phyloP scores from a whole-genome alignment of 2,888 invertebrate species.

The Peribatodes rhomboidaria region DNA sequence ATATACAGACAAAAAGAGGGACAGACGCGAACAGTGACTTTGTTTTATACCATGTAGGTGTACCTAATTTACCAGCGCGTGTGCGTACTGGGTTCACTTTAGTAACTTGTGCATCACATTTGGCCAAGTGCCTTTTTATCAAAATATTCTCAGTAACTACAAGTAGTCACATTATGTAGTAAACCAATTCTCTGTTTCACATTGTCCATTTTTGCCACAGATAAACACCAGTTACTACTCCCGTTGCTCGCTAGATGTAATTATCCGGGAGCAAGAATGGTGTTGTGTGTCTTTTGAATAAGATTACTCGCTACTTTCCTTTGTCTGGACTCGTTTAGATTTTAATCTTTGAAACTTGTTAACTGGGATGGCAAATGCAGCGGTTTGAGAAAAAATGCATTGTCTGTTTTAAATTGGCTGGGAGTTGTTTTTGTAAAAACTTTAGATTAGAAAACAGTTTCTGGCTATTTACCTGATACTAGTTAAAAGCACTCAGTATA shows the following conservation, averaged over 20 bases:
- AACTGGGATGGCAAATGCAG: slow-evolving; percentile 23
- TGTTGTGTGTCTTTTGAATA: slow-evolving; percentile 38
- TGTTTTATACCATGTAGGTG: no score
- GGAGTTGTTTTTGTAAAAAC: not conserved
- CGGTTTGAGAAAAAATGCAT: slow-evolving; percentile 17
- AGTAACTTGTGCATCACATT: no score
- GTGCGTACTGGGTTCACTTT: no score
- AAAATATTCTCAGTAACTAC: not conserved
- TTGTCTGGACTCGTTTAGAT: slow-evolving; percentile 40
- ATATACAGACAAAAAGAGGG: no score
- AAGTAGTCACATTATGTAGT: not conserved
- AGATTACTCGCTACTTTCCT: slow-evolving; percentile 31
- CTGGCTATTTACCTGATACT: no score
- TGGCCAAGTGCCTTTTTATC: no score
- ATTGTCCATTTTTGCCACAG: slow-evolving; percentile 9
- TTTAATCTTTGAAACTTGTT: slow-evolving; percentile 38
- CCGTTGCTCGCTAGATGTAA: slow-evolving; percentile 30
- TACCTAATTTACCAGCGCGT: no score
- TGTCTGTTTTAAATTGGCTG: slow-evolving; percentile 15
- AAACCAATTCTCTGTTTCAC: slow-evolving; percentile 1
- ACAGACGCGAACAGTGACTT: no score
- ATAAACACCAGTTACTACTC: slow-evolving; percentile 10
- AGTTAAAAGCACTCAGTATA: no score
- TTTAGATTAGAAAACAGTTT: not conserved
- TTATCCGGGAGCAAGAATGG: slow-evolving; percentile 37